A percentile compares a stretch with the other conserved stretches of the same genome.
Conservation (phyloP, 2,888 invertebrate species). For the Ichneumoninae sp. region DNA sequence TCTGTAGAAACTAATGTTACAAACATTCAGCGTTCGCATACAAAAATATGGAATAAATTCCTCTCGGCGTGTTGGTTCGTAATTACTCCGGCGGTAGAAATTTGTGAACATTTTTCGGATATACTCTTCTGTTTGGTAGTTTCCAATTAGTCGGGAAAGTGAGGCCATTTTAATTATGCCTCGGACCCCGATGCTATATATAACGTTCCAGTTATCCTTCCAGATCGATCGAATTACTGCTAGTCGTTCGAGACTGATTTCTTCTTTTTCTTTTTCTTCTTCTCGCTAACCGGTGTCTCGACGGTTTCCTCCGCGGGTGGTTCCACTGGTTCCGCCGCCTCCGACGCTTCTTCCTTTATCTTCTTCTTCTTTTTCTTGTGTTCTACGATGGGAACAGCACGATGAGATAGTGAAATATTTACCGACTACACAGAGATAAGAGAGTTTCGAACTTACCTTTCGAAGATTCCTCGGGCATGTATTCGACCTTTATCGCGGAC, state of each 20-base stretch:
- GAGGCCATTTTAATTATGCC: slow-evolving; percentile 8
- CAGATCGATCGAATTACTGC: slow-evolving; percentile 27
- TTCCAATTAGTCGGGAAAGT: slow-evolving; percentile 8
- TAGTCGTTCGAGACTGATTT: slow-evolving; percentile 81
- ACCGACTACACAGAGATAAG: slow-evolving; percentile 2
- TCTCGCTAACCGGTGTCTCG: slow-evolving; percentile 82
- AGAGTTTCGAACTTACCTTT: slow-evolving; percentile 62
- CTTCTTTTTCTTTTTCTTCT: slow-evolving; percentile 87
- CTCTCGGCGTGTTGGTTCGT: not conserved
- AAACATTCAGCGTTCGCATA: slow-evolving; percentile 46
- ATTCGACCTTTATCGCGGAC: slow-evolving; percentile 26
- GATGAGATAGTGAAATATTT: slow-evolving; percentile 25
- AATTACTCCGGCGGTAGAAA: not conserved
- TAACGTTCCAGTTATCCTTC: not conserved
- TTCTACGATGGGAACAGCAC: slow-evolving; percentile 66
- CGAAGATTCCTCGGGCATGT: slow-evolving; percentile 36
- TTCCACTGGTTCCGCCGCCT: slow-evolving; percentile 70
- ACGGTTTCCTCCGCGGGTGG: slow-evolving; percentile 72
- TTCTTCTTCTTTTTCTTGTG: slow-evolving; percentile 84
- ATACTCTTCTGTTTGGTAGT: slow-evolving; percentile 6
- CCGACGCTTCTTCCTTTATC: slow-evolving; percentile 77
- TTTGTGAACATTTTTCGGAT: not conserved
- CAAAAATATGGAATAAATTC: slow-evolving; percentile 51
- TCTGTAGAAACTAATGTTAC: slow-evolving; percentile 30
- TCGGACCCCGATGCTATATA: not conserved